Percentiles rank a stretch among this genome's conserved stretches.
Conservation (phyloP, 2,113 vertebrate species). For the Calonectris borealis region DNA sequence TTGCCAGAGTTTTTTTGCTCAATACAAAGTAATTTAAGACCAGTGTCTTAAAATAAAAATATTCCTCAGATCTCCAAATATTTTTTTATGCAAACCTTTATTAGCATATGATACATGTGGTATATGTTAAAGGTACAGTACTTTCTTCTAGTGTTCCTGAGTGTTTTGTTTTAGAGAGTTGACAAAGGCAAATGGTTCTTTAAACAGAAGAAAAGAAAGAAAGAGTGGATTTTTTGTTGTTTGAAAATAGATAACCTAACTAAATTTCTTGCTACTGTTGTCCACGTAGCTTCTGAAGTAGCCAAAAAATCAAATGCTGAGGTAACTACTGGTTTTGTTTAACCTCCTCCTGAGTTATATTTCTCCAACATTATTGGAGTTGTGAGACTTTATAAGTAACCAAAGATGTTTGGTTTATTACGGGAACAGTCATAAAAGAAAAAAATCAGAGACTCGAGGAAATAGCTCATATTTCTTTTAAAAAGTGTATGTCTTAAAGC, state of each 20-base stretch:
- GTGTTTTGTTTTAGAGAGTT: neutral
- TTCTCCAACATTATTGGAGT: neutral
- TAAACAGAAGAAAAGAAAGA: neutral
- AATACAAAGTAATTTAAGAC: constrained; percentile 5
- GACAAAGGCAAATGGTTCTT: neutral
- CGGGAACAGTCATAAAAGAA: neutral
- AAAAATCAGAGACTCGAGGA: neutral
- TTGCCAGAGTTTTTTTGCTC: neutral
- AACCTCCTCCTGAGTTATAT: neutral
- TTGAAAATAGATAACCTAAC: neutral
- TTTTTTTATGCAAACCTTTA: neutral
- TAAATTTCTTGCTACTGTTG: neutral
- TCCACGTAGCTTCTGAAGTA: neutral
- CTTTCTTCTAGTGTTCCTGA: neutral
- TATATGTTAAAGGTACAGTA: neutral
- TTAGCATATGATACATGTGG: neutral
- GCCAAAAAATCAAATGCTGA: neutral
- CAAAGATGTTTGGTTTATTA: neutral
- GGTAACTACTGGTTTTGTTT: neutral
- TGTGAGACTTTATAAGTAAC: neutral
- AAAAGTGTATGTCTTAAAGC: neutral
- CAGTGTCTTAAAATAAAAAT: neutral
- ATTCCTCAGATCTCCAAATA: neutral
- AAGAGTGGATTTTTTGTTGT: neutral
- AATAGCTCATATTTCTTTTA: neutral